Conservation (phyloP, 2,113 vertebrate species). For the Romanogobio albipinnatus region DNA sequence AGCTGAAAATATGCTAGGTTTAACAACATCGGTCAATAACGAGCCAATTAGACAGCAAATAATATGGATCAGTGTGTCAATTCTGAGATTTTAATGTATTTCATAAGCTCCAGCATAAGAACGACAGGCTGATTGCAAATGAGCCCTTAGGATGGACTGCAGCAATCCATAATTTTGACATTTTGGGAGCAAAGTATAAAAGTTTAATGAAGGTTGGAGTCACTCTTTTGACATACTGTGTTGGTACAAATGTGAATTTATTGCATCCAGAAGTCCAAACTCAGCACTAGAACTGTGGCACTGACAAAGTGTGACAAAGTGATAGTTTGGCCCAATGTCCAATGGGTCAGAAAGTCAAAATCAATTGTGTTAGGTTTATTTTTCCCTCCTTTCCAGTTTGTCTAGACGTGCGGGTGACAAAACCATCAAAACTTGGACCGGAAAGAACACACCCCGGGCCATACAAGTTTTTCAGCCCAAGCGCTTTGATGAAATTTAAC, state of each 20-base stretch:
- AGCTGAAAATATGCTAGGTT: neutral
- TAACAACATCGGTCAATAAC: neutral
- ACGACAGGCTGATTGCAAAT: neutral
- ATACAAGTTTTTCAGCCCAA: constrained; percentile 51
- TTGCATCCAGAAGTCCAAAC: constrained; percentile 22
- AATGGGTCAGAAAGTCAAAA: constrained; percentile 31
- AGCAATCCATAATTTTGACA: constrained; percentile 32
- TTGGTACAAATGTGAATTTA: constrained; percentile 42
- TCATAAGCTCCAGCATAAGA: neutral
- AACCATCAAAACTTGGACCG: constrained; percentile 24
- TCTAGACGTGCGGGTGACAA: constrained; percentile 27
- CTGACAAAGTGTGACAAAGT: constrained; percentile 10
- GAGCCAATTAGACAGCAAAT: neutral
- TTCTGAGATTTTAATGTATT: constrained; percentile 1
- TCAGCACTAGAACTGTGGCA: neutral
- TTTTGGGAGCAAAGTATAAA: constrained; percentile 35
- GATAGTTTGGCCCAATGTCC: constrained; percentile 32
- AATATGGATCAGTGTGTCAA: constrained; percentile 7
- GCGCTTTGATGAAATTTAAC: constrained; percentile 64
- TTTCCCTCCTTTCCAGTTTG: constrained; percentile 11
- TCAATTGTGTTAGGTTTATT: constrained; percentile 31
- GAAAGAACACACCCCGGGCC: constrained; percentile 48
- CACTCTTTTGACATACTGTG: constrained; percentile 41
- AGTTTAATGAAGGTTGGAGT: constrained; percentile 13
- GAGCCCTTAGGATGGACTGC: constrained; percentile 20